A percentile compares a stretch with the other conserved stretches of the same genome.
These are phyloP conservation scores for Amphiprion percula DNA, from an alignment of 2,113 vertebrate genomes.

Conservation along the genomic window DNA sequence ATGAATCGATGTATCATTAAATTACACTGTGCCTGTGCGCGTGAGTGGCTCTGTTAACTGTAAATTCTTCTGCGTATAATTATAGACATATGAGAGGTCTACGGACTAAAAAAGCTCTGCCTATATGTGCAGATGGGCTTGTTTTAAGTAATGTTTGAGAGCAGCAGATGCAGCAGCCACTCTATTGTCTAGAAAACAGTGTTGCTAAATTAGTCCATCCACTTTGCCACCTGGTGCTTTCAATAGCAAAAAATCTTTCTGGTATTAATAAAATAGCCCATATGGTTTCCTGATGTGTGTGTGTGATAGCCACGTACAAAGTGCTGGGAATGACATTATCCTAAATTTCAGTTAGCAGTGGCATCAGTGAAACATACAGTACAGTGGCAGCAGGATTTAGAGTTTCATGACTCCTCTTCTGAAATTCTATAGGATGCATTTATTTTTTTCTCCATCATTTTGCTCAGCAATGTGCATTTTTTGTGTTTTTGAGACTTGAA, in stretches of 20 bases:
- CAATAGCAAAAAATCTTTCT: conserved; percentile 16
- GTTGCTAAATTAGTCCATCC: conserved; percentile 52
- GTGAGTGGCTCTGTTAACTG: conserved; percentile 58
- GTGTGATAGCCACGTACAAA: conserved; percentile 1
- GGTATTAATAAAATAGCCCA: conserved; percentile 20
- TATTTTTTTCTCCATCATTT: neutral
- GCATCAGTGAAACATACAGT: conserved; percentile 8
- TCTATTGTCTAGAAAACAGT: conserved; percentile 74
- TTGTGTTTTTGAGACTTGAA: neutral
- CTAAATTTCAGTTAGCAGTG: conserved; percentile 34
- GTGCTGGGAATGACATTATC: conserved; percentile 22
- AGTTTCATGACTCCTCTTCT: neutral
- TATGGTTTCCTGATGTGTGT: conserved; percentile 28
- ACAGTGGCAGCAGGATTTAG: neutral
- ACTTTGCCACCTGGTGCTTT: conserved; percentile 72
- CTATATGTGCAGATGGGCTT: conserved; percentile 64
- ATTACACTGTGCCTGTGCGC: conserved; percentile 43
- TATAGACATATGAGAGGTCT: conserved; percentile 58
- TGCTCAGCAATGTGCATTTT: neutral
- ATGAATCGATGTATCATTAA: conserved; percentile 69
- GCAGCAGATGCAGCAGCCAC: conserved; percentile 69
- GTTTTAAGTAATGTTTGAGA: conserved; percentile 56
- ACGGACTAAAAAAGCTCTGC: conserved; percentile 41
- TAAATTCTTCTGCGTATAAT: conserved; percentile 58
- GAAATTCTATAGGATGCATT: conserved; percentile 10